These are phyloP conservation scores for Edolisoma coerulescens DNA, from an alignment of 2,113 vertebrate genomes.

Conservation along the genomic window DNA sequence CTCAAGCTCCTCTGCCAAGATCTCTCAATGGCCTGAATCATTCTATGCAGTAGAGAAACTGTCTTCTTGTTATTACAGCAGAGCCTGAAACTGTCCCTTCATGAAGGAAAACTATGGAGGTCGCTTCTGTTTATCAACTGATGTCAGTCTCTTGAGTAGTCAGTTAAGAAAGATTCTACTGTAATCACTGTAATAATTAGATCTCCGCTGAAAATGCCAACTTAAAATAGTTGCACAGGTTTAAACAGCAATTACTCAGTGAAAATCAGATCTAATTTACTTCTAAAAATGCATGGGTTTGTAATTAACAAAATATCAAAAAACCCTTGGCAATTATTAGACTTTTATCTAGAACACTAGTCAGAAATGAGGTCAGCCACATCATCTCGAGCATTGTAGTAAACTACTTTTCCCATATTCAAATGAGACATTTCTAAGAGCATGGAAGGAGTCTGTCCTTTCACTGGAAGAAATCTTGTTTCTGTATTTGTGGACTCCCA, in stretches of 20 bases:
- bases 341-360: not conserved
- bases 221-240: not conserved
- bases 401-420: not conserved
- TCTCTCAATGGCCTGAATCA: not conserved
- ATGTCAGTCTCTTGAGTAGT: not conserved
- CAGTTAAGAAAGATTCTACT: not conserved
- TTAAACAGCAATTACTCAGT: not conserved
- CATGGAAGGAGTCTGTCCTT: not conserved
- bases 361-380: not conserved
- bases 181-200: slow-evolving; percentile 9
- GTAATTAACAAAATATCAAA: not conserved
- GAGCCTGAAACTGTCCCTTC: not conserved
- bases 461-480: not conserved
- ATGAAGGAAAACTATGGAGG: not conserved
- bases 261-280: not conserved
- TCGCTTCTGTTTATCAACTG: not conserved
- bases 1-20: not conserved
- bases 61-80: not conserved
- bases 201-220: not conserved
- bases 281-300: not conserved
- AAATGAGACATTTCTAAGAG: not conserved
- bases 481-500: not conserved
- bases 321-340: not conserved
- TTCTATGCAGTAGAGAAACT: not conserved
- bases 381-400: fast-evolving